Evolutionary conservation across 2,113 vertebrate species (phyloP), one percentile per base, ranked within the genome.

Genomic region (Aldabrachelys gigantea): DNA sequence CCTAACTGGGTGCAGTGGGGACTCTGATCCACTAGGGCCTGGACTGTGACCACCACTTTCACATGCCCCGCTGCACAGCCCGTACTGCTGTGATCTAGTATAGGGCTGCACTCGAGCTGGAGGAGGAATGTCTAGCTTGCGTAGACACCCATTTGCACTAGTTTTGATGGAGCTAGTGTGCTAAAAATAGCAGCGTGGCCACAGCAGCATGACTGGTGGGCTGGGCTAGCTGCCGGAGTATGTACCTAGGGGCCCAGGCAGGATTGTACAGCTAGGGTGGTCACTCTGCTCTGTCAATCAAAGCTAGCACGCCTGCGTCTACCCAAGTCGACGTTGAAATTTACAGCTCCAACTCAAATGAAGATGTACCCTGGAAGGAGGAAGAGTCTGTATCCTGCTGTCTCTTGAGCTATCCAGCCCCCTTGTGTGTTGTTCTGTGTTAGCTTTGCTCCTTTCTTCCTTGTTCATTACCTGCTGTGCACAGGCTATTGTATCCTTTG

Each of bases 1-100:
- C 10, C 1, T 0, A 4, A 50, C 27, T 41, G 25, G 59, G 8
- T 84, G 65, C 14, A 21, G 4, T 1, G 0, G 4, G 5, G n/a
- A 35, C 38, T 83, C 56, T 78, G 54, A 9, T 21, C 50, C 19
- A 44, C 14, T 69, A 17, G 4, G 19, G 38, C 38, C 47, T 52
- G 24, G 38, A 24, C 80, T 50, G n/a, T 6, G 17, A 50, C 89
- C 22, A 72, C 9, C 57, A 44, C 80, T 91, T 81, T 38, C 41
- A 59, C 24, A 3, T 17, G 31, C 49, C 75, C 41, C 12, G 4
- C 38, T 25, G 75, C 24, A 27, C 82, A 78, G 59, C 47, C 25
- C 14, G 0, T 22, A 1, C 19, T 72, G 4, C 0, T 3, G 62
- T 8, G 8, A 1, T 90, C 79, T 14, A 38, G 65, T 16, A 8